Conservation (phyloP, 2,113 vertebrate species). For the Semnornis frantzii region DNA sequence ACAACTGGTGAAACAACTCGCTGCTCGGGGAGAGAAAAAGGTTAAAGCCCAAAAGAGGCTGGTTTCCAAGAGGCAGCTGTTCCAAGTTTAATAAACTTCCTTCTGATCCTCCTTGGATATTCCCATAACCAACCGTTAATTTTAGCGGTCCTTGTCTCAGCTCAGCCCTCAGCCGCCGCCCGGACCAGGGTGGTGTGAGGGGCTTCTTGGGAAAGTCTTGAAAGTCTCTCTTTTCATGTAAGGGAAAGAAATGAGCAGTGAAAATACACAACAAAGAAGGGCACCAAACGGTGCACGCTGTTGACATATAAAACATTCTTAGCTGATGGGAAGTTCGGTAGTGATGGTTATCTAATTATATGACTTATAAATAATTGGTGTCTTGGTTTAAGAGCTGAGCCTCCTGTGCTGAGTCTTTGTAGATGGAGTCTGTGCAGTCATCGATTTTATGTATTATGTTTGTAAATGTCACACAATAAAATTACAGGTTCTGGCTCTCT, state of each 20-base stretch:
- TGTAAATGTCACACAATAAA: slow-evolving; percentile 34
- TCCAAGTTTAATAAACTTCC: slow-evolving; percentile 19
- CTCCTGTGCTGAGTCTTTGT: background rate
- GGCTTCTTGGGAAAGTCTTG: background rate
- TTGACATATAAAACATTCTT: background rate
- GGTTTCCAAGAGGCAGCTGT: background rate
- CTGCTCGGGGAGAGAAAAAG: background rate
- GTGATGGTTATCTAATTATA: background rate
- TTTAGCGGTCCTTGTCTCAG: fast-evolving
- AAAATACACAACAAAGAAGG: background rate
- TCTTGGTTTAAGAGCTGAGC: background rate
- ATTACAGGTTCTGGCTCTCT: background rate
- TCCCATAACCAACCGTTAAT: background rate
- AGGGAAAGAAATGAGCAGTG: background rate
- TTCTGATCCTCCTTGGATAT: background rate
- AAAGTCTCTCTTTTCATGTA: background rate
- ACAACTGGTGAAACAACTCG: background rate
- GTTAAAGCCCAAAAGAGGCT: background rate
- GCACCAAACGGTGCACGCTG: background rate
- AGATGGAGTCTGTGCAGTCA: background rate
- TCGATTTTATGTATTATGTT: slow-evolving; percentile 20
- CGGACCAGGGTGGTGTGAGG: background rate
- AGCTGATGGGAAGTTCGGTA: background rate
- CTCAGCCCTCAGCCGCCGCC: background rate
- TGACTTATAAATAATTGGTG: background rate